These are phyloP conservation scores for Thamnaconus septentrionalis DNA, from an alignment of 2,113 vertebrate species.

Conservation along the genomic window DNA sequence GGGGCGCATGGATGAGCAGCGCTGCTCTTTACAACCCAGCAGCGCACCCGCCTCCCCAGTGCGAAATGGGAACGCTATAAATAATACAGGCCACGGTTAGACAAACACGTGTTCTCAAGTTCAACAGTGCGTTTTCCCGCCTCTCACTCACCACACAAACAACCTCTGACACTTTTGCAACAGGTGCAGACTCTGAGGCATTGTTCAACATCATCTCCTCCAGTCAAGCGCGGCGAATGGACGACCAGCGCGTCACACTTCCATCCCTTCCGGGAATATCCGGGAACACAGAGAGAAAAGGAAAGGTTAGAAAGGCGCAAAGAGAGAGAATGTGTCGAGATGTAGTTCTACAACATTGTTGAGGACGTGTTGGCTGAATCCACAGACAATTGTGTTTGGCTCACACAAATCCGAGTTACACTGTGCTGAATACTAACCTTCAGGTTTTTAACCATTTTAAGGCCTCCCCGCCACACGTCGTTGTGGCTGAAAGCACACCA, in stretches of 20 bases:
- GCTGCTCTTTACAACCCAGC: constrained; percentile 73
- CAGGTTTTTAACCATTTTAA: constrained; percentile 10
- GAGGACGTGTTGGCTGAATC: too few species aligned
- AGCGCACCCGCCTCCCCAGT: constrained; percentile 45
- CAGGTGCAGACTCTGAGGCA: constrained; percentile 74
- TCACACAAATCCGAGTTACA: too few species aligned
- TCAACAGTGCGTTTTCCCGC: constrained; percentile 15
- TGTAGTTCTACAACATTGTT: too few species aligned
- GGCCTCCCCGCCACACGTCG: constrained; percentile 41
- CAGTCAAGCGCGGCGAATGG: constrained; percentile 37
- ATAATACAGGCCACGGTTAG: constrained; percentile 49
- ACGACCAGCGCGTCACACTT: constrained; percentile 50
- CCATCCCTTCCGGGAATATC: constrained; percentile 38
- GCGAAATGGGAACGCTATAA: constrained; percentile 43
- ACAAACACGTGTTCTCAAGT: background rate
- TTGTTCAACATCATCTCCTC: constrained; percentile 65
- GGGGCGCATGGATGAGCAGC: constrained; percentile 83
- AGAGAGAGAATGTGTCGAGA: background rate
- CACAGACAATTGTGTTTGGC: too few species aligned
- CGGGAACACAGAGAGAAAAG: constrained; percentile 39
- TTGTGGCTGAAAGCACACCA: constrained; percentile 49
- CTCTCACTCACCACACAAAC: constrained; percentile 3
- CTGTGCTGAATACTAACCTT: too few species aligned
- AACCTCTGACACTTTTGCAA: constrained; percentile 13
- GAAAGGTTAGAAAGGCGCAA: constrained; percentile 20